Evolutionary conservation across 2,113 vertebrate genomes (phyloP), one percentile per base, ranked within the genome.

Genomic region (Lynx canadensis): DNA sequence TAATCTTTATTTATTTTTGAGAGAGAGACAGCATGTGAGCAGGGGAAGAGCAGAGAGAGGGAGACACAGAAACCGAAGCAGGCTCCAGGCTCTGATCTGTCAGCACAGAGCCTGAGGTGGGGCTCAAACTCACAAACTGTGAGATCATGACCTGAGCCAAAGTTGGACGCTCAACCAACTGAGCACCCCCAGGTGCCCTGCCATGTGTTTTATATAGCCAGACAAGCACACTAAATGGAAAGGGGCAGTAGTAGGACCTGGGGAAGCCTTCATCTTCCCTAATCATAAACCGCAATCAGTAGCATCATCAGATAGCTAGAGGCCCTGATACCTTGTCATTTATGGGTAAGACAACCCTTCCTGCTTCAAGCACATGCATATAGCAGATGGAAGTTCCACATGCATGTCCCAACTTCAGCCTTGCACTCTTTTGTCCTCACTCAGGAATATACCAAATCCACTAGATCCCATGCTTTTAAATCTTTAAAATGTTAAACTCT

Each of bases 401-500:
- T 69, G 21, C 19, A 60, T 78, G 36, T 95, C 31, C n/a, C 74
- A 76, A 69, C 33, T 9, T 50, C 68, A 91, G 52, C 68, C 60
- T 83, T 79, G 19, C 12, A 84, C n/a, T 7, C 52, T 33, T 60
- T 86, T n/a, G 19, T 63, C 65, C 18, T 84, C 68, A 80, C 55
- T 85, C 29, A 74, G 12, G 52, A 96, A 60, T 38, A 68, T 27
- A 76, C 5, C 68, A 92, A 96, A 65, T 27, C 57, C 38, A 76
- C 68, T 7, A 65, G 73, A 74, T 21, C 8, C 45, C 57, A 18
- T 52, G 48, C 45, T 80, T 95, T 79, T 48, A 81, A 88, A 74
- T 94, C 57, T 82, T 94, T 84, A 91, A 83, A 95, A 71, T 25
- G 21, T 71, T 88, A 94, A 94, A 21, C 82, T 33, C 74, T 33